Conservation (phyloP, 2,113 vertebrate species). For the Siniperca chuatsi region DNA sequence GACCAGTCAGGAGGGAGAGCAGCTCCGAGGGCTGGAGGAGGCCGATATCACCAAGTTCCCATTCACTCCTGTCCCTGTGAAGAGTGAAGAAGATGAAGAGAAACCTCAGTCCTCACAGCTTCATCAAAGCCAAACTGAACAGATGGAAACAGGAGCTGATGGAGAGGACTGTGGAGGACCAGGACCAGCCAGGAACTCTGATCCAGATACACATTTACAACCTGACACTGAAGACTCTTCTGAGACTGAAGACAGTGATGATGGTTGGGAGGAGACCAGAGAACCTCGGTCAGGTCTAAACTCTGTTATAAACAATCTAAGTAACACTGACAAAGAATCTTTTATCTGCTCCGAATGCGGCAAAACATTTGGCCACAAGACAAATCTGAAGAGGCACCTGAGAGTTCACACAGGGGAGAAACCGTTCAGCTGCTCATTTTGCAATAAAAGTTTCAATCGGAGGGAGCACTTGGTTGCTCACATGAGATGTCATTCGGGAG, state of each 20-base stretch:
- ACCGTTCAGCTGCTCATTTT: constrained; percentile 26
- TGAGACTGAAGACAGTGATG: background rate
- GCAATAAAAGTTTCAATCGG: background rate
- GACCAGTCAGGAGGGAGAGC: constrained; percentile 18
- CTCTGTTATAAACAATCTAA: background rate
- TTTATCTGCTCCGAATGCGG: background rate
- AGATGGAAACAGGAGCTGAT: background rate
- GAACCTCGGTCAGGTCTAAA: background rate
- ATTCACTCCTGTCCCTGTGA: background rate
- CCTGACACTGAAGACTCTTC: background rate
- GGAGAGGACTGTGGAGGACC: constrained; percentile 29
- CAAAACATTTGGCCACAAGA: background rate
- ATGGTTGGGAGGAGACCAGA: background rate
- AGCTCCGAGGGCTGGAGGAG: constrained; percentile 23
- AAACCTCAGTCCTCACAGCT: constrained; percentile 26
- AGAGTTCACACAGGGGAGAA: constrained; percentile 49
- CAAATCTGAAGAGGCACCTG: constrained; percentile 40
- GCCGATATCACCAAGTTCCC: background rate
- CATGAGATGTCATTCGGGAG: background rate
- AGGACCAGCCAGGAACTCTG: background rate
- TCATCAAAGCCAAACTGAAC: background rate
- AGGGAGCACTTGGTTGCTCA: background rate
- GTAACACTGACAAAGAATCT: no score
- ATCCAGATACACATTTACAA: no score
- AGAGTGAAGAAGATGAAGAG: constrained; percentile 38